A percentile compares a stretch with the other conserved stretches of the same genome.
Conservation (phyloP, 2,888 invertebrate species). For the Melieria crassipennis region DNA sequence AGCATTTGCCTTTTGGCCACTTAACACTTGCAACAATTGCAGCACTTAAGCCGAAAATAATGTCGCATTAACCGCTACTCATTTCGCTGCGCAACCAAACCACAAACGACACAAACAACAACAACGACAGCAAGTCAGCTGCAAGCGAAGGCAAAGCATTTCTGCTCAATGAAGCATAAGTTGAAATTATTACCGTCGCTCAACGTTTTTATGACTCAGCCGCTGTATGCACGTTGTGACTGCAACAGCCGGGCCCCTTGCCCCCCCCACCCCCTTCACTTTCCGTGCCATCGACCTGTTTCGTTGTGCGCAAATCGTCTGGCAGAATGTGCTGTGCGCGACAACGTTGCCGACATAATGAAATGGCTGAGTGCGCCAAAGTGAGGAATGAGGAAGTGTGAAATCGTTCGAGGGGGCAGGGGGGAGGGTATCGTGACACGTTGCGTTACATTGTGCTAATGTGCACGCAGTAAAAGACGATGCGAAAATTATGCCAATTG, state of each 20-base stretch:
- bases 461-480: slow-evolving; percentile 31
- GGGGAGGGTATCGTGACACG: background rate
- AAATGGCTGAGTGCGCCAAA: background rate
- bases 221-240: too few relatives aligned
- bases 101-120: background rate
- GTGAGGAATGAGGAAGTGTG: background rate
- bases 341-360: background rate
- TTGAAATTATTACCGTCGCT: background rate
- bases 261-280: too few relatives aligned
- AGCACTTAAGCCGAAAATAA: too few relatives aligned
- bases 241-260: too few relatives aligned
- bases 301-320: background rate
- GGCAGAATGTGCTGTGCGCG: background rate
- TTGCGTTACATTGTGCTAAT: background rate
- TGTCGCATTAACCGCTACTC: too few relatives aligned
- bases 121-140: background rate
- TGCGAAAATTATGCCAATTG: slow-evolving; percentile 48
- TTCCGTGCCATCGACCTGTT: background rate
- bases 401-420: background rate
- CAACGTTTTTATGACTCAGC: too few relatives aligned
- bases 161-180: slow-evolving; percentile 9
- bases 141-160: background rate
- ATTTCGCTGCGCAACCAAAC: too few relatives aligned
- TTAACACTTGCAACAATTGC: too few relatives aligned
- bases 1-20: too few relatives aligned